Conservation (phyloP, 64 coral and sea anemone species). For the Stichodactyla mertensii region DNA sequence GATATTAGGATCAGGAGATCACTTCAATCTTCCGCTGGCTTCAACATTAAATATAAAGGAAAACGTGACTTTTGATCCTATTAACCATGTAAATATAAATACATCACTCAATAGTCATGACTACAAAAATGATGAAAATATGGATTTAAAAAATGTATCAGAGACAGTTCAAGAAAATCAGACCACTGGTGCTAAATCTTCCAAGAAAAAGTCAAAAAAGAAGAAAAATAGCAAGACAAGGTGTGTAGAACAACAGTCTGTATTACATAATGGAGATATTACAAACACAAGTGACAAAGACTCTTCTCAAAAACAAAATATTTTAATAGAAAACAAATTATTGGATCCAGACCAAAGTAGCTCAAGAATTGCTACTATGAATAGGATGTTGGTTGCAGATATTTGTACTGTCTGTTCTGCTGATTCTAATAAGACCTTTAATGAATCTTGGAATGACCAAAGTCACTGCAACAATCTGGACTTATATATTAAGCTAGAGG, state of each 20-base stretch:
- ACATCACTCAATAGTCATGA: not conserved
- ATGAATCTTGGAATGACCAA: not conserved
- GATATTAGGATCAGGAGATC: not conserved
- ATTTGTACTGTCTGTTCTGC: slow-evolving; percentile 20
- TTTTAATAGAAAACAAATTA: slow-evolving; percentile 21
- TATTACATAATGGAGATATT: not conserved
- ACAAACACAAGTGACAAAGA: not conserved
- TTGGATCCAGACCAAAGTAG: slow-evolving; percentile 2
- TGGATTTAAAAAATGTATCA: not conserved
- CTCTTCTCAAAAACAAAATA: not conserved
- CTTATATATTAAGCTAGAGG: not conserved
- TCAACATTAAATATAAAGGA: not conserved
- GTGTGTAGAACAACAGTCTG: not conserved
- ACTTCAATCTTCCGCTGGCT: not conserved
- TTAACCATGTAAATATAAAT: not conserved
- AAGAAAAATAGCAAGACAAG: not conserved
- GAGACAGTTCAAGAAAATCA: not conserved
- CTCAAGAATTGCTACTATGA: slow-evolving; percentile 26
- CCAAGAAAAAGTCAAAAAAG: slow-evolving; percentile 4
- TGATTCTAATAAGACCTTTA: not conserved
- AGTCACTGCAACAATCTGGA: not conserved
- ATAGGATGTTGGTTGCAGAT: slow-evolving; percentile 33
- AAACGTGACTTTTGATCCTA: not conserved
- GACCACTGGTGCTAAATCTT: not conserved
- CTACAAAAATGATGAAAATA: not conserved